These are phyloP conservation scores for Mystacornis crossleyi DNA, from an alignment of 2,113 vertebrate genomes.

Conservation along the genomic window DNA sequence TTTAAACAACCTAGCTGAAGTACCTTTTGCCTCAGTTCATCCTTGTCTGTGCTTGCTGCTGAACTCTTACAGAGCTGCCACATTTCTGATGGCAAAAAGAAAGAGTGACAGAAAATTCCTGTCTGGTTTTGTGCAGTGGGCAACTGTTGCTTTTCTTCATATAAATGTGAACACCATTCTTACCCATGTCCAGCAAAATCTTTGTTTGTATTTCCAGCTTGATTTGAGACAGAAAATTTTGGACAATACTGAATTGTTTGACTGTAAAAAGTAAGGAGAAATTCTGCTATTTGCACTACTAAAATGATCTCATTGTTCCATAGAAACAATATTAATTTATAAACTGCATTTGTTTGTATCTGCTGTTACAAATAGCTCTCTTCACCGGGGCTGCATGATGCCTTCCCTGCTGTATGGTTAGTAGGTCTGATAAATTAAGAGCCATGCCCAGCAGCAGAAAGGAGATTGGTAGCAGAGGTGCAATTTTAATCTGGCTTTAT, in stretches of 20 bases:
- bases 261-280: neutral
- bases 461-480: neutral
- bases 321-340: neutral
- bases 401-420: neutral
- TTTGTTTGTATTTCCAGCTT: neutral
- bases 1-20: neutral
- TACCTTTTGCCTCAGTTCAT: neutral
- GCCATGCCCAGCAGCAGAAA: neutral
- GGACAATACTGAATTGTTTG: neutral
- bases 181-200: neutral
- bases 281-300: neutral
- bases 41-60: neutral
- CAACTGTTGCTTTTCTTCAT: neutral
- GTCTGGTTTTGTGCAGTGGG: neutral
- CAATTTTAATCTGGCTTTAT: neutral
- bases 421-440: neutral
- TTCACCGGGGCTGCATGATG: neutral
- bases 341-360: neutral
- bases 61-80: neutral
- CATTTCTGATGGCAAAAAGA: neutral
- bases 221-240: neutral
- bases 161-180: neutral
- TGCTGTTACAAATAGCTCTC: neutral
- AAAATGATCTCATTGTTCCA: neutral
- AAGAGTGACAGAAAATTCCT: neutral